These are phyloP conservation scores for Neolamprologus ventralis DNA, from an alignment of 2,113 vertebrate species.

Conservation along the genomic window DNA sequence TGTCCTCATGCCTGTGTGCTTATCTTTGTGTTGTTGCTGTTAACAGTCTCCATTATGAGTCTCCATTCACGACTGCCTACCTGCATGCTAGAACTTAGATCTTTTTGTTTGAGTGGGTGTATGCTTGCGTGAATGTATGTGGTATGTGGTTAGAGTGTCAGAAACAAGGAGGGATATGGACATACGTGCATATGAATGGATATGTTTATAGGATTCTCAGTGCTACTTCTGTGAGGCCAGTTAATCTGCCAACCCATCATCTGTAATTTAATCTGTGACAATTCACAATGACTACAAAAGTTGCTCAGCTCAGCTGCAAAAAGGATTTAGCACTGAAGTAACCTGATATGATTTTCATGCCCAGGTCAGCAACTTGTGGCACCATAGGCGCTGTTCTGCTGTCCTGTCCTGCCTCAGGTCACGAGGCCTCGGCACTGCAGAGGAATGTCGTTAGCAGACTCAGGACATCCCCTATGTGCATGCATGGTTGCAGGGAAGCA, in stretches of 20 bases:
- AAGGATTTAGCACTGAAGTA: constrained; percentile 32
- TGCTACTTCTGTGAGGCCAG: constrained; percentile 28
- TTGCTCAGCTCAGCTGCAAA: not conserved
- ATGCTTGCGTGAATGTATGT: not conserved
- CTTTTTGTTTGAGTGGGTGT: not conserved
- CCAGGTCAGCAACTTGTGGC: constrained; percentile 3
- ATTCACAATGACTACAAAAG: not conserved
- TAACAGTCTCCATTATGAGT: not conserved
- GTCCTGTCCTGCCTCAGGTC: not conserved
- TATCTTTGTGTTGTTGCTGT: not conserved
- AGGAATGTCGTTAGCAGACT: not conserved
- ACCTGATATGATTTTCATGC: not conserved
- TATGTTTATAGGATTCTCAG: constrained; percentile 14
- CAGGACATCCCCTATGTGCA: constrained; percentile 37
- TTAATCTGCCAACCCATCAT: not conserved
- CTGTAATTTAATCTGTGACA: not conserved
- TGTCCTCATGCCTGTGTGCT: constrained; percentile 34
- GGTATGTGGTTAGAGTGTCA: not conserved
- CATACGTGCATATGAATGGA: not conserved
- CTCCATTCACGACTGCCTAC: not conserved
- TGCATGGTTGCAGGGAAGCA: constrained; percentile 55
- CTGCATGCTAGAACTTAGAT: constrained; percentile 38
- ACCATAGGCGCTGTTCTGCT: constrained; percentile 40
- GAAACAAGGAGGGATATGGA: not conserved
- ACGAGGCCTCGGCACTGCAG: not conserved